A percentile compares a stretch with the other conserved stretches of the same genome.
Evolutionary conservation across 2,888 invertebrate genomes (phyloP).

Genomic region (Eretmocerus hayati): DNA sequence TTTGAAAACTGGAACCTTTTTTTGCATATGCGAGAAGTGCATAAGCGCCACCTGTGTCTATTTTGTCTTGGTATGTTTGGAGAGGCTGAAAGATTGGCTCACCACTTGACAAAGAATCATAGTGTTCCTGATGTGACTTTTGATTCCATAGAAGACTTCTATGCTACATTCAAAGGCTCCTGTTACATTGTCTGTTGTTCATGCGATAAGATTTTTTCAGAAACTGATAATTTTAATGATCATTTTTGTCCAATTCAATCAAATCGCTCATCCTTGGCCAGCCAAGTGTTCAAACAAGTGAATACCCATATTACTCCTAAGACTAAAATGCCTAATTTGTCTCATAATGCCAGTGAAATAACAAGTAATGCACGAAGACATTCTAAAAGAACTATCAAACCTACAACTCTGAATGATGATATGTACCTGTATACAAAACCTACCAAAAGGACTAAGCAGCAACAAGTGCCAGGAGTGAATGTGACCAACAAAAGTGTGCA

Average conservation of each 20-base stretch:
- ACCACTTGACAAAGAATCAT: conserved; percentile 73
- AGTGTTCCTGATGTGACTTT: conserved; percentile 66
- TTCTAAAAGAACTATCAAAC: conserved; percentile 29
- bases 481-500: too few species aligned
- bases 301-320: neutral
- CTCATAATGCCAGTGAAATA: conserved; percentile 4
- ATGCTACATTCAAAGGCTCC: conserved; percentile 58
- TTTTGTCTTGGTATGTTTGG: conserved; percentile 80
- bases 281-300: conserved; percentile 20
- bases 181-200: conserved; percentile 74
- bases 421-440: conserved; percentile 21
- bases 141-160: conserved; percentile 61
- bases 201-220: conserved; percentile 71
- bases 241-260: conserved; percentile 56
- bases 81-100: conserved; percentile 68
- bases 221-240: conserved; percentile 67
- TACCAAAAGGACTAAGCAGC: conserved; percentile 15
- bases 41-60: conserved; percentile 73
- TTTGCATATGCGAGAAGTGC: conserved; percentile 75
- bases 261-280: conserved; percentile 26
- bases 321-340: conserved; percentile 2
- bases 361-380: conserved; percentile 9
- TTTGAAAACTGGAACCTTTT: conserved; percentile 84
- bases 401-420: conserved; percentile 34
- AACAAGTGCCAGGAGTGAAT: neutral